Conservation (phyloP, 2,113 vertebrate genomes). For the Murina feae region DNA sequence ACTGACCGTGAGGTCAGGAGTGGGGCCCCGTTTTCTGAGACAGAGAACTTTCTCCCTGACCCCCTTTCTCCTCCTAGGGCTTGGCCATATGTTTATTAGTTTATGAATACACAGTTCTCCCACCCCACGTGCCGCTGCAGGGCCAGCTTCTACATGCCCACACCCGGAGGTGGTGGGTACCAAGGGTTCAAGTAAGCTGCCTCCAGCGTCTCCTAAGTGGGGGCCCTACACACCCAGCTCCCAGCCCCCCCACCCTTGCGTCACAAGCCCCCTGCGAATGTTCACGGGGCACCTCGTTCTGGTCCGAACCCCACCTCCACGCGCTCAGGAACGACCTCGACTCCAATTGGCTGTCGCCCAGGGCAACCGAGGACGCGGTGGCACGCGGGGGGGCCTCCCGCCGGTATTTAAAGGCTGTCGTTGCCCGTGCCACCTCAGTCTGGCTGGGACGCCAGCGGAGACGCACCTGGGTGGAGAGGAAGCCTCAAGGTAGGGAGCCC, state of each 20-base stretch:
- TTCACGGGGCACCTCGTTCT: not conserved
- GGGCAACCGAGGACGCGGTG: constrained; percentile 58
- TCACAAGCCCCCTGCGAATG: constrained; percentile 58
- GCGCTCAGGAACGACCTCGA: not conserved
- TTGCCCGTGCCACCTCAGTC: not conserved
- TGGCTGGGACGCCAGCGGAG: constrained; percentile 32
- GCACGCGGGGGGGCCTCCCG: not conserved
- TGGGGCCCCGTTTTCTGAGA: not conserved
- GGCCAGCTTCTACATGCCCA: not conserved
- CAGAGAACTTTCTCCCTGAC: not conserved
- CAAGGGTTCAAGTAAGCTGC: not conserved
- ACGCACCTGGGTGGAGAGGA: constrained; percentile 55
- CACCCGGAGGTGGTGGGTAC: fast-evolving
- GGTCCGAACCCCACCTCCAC: not conserved
- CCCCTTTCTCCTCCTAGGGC: fast-evolving
- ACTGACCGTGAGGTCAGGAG: fast-evolving
- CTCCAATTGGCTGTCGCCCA: constrained; percentile 60
- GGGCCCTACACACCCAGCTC: too few relatives aligned
- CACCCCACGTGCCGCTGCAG: not conserved
- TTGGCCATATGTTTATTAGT: not conserved
- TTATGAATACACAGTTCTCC: too few relatives aligned
- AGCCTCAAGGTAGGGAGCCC: constrained; percentile 39
- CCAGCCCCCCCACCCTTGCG: not conserved
- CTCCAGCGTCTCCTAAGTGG: not conserved
- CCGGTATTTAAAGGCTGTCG: constrained; percentile 49